phyloP scores from a whole-genome alignment of 92 coral and sea anemone genomes.

The Paramuricea clavata region DNA sequence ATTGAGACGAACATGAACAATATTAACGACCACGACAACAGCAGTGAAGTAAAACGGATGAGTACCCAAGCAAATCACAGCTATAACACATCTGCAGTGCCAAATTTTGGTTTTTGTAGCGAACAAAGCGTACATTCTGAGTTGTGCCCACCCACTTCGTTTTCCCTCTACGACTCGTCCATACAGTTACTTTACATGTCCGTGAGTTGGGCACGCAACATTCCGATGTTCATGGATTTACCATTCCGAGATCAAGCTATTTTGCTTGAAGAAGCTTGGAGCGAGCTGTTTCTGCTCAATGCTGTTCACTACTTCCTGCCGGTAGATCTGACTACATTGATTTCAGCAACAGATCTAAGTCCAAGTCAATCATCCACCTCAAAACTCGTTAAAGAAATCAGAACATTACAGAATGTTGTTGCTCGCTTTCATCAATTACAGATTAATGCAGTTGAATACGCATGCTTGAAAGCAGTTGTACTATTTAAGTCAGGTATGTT shows the following conservation, averaged over 20 bases:
- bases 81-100: slow-evolving; percentile 35
- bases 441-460: slow-evolving; percentile 94
- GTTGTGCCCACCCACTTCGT: slow-evolving; percentile 58
- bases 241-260: slow-evolving; percentile 99
- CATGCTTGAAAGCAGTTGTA: slow-evolving; percentile 94
- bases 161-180: slow-evolving; percentile 88
- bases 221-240: slow-evolving; percentile 95
- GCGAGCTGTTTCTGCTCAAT: slow-evolving; percentile 96
- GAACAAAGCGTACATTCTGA: neutral
- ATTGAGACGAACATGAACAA: neutral
- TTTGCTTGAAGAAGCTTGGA: slow-evolving; percentile 98
- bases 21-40: slow-evolving; percentile 1
- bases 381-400: slow-evolving; percentile 86
- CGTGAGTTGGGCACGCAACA: slow-evolving; percentile 98
- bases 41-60: neutral
- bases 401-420: slow-evolving; percentile 87
- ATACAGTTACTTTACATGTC: slow-evolving; percentile 97
- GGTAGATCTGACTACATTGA: slow-evolving; percentile 89
- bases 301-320: slow-evolving; percentile 95
- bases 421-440: slow-evolving; percentile 89
- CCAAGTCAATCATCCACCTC: slow-evolving; percentile 72
- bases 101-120: slow-evolving; percentile 34
- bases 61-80: slow-evolving; percentile 46
- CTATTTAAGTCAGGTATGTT: slow-evolving; percentile 97
- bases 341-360: slow-evolving; percentile 85